Evolutionary conservation across 1,140 invertebrate species (phyloP), one percentile per base, ranked within the genome.

Genomic region (Apis mellifera): DNA sequence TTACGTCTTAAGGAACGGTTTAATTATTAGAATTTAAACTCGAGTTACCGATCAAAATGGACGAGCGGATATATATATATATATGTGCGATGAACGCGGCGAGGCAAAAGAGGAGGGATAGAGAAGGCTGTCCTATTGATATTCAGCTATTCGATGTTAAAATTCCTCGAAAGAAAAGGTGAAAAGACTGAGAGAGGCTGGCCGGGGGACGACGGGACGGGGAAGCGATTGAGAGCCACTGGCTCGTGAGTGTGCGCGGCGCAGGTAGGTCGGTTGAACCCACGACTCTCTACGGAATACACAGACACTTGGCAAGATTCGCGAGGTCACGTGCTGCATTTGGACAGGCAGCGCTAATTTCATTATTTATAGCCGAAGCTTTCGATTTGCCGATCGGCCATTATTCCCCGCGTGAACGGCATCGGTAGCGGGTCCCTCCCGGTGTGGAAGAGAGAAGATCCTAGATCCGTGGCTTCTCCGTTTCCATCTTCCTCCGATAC

Each of bases 251-350:
- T 87, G 88, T 89, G 84, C 90, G 88, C 83, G 86, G 78, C 86
- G 88, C 92, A 92, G 92, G 90, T 93, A 92, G 92, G 89, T 92
- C 91, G 89, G 86, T 85, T 87, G 90, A 90, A 90, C 89, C 86
- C 85, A 83, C 86, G 85, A 83, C 91, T 92, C 91, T 92, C 90
- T 85, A 90, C 83, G 91, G 90, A 92, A 91, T 90, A 91, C 89
- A 90, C 86, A 85, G 87, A 91, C 90, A 91, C 89, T 91, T 91
- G 86, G 89, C 91, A 83, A 88, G 89, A 87, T 92, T 89, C 84
- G 86, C 86, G 90, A 89, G 90, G 88, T 91, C 90, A 90, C 90
- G 90, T 91, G 90, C 78, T 84, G 86, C 89, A 89, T 90, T 88
- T 85, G 86, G 89, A 90, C 89, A 89, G 82, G 78, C 86, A 90